Conservation (phyloP, 1,140 invertebrate species). For the Drosophila mayri region DNA sequence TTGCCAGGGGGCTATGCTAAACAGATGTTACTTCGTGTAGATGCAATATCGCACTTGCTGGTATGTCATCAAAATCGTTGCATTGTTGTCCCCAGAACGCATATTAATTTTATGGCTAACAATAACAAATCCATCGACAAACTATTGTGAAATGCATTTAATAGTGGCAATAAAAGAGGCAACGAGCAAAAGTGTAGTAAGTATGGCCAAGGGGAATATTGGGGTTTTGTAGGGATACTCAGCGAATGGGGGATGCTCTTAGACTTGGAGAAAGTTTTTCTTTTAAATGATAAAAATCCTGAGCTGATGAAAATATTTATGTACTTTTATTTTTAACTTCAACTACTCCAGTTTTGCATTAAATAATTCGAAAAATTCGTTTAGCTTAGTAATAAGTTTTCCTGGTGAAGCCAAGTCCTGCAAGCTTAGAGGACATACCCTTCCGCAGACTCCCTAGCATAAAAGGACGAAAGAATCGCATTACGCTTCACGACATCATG, state of each 20-base stretch:
- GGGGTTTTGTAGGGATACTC: not conserved
- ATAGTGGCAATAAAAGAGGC: constrained; percentile 64
- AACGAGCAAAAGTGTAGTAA: constrained; percentile 41
- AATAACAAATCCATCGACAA: constrained; percentile 78
- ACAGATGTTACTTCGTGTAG: constrained; percentile 60
- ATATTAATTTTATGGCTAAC: constrained; percentile 80
- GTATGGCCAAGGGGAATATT: constrained; percentile 1
- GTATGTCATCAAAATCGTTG: constrained; percentile 65
- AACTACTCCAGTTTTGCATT: not conserved
- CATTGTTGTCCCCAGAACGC: constrained; percentile 64
- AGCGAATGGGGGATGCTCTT: constrained; percentile 5
- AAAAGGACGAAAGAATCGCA: constrained; percentile 32
- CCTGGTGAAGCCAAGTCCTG: not conserved
- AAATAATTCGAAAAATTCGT: not conserved
- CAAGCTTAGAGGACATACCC: constrained; percentile 4
- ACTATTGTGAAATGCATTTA: constrained; percentile 74
- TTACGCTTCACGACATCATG: constrained; percentile 65
- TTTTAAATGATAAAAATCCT: no score
- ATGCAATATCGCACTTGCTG: constrained; percentile 46
- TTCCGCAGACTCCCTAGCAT: not conserved
- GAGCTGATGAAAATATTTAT: not conserved
- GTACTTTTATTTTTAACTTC: not conserved
- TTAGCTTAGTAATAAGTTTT: not conserved
- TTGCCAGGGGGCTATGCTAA: constrained; percentile 65
- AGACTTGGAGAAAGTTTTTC: not conserved